Evolutionary conservation across 2,113 vertebrate genomes (phyloP).

Genomic region (Brachyhypopomus gauderio): DNA sequence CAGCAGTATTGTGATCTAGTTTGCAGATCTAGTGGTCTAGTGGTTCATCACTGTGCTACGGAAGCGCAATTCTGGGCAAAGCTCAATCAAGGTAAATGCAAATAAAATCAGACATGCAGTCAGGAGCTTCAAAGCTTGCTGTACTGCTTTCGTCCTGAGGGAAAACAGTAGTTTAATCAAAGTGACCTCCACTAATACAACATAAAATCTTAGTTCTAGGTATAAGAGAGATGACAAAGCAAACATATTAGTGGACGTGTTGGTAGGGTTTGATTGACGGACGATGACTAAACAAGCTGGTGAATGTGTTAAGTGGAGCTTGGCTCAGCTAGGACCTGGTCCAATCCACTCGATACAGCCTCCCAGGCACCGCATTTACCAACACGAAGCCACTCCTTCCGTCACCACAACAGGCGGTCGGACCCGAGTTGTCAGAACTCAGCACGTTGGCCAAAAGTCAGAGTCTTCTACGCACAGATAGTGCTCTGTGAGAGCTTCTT

Average conservation of each 20-base stretch:
- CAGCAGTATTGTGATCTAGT: neutral
- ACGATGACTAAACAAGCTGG: neutral
- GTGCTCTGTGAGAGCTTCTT: constrained; percentile 65
- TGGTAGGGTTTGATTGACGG: neutral
- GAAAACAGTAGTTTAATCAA: neutral
- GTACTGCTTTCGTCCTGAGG: constrained; percentile 2
- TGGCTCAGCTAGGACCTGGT: neutral
- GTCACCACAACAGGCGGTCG: too few species aligned
- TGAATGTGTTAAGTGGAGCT: neutral
- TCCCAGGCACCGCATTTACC: neutral
- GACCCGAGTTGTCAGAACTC: neutral
- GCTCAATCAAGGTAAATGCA: neutral
- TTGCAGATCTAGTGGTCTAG: neutral
- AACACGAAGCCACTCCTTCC: too few species aligned
- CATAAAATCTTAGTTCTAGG: neutral
- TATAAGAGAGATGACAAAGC: neutral
- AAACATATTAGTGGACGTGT: neutral
- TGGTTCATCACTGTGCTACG: neutral
- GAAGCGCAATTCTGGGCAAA: too few species aligned
- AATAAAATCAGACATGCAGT: neutral
- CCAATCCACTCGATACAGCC: neutral
- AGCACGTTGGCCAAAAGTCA: constrained; percentile 30
- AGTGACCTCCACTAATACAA: constrained; percentile 1
- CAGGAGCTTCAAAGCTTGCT: neutral
- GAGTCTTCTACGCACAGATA: constrained; percentile 18